Evolutionary conservation across 2,113 vertebrate species (phyloP).

Genomic region (Lycocorax pyrrhopterus): DNA sequence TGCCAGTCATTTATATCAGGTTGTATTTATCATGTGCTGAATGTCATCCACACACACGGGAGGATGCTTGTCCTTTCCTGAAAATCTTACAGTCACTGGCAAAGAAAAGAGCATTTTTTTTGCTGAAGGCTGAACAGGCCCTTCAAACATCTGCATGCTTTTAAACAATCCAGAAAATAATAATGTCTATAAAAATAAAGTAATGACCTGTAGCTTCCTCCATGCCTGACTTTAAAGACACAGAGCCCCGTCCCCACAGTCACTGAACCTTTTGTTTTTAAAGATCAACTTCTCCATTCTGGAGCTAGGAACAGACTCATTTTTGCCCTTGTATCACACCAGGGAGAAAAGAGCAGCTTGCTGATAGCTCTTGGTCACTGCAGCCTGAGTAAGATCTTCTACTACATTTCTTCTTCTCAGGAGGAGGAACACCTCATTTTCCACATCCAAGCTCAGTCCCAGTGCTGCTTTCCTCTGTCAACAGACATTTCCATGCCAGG

Average conservation of each 20-base stretch:
- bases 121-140: background rate
- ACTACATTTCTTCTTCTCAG: background rate
- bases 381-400: background rate
- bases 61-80: background rate
- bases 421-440: background rate
- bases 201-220: conserved; percentile 3
- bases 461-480: background rate
- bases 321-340: background rate
- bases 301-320: background rate
- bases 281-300: background rate
- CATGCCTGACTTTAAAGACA: background rate
- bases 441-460: background rate
- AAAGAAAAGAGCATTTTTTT: background rate
- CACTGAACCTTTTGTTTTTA: background rate
- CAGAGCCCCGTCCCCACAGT: background rate
- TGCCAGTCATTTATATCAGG: background rate
- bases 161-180: conserved; percentile 8
- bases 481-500: background rate
- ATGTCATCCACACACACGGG: background rate
- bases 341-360: background rate
- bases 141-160: background rate
- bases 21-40: background rate
- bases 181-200: background rate
- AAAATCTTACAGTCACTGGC: background rate
- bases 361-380: background rate